Percentiles rank a stretch among this genome's conserved stretches.
Evolutionary conservation across 2,797 vertebrate genomes (phyloP).

Genomic region (Chelidonichthys spinosus): DNA sequence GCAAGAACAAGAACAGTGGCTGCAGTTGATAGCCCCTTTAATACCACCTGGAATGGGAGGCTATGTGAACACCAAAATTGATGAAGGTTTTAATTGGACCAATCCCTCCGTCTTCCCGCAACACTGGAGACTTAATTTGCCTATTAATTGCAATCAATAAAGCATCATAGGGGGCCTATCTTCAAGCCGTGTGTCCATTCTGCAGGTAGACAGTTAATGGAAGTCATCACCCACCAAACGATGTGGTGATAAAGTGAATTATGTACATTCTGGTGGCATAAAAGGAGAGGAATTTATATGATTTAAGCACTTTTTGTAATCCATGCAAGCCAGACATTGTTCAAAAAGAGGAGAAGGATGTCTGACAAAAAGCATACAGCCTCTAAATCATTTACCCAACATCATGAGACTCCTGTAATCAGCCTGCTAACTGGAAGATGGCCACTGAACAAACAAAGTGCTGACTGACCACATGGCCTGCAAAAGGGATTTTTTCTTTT

Average conservation of each 20-base stretch:
- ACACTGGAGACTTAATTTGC: slow-evolving; percentile 30
- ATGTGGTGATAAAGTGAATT: slow-evolving; percentile 13
- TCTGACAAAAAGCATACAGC: slow-evolving; percentile 20
- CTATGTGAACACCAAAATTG: slow-evolving; percentile 41
- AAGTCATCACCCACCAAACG: slow-evolving; percentile 4
- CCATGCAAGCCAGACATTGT: slow-evolving; percentile 30
- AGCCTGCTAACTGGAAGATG: background rate
- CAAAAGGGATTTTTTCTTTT: background rate
- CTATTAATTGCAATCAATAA: slow-evolving; percentile 58
- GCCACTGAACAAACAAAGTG: background rate
- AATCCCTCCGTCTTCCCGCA: slow-evolving; percentile 30
- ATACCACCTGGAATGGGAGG: slow-evolving; percentile 22
- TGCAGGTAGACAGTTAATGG: slow-evolving; percentile 8
- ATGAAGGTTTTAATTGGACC: slow-evolving; percentile 44
- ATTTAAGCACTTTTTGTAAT: slow-evolving; percentile 48
- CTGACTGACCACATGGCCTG: background rate
- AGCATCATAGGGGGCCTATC: slow-evolving; percentile 1
- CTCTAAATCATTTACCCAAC: slow-evolving; percentile 47
- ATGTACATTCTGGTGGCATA: background rate
- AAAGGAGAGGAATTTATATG: slow-evolving; percentile 19
- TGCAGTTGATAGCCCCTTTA: slow-evolving; percentile 30
- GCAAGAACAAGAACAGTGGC: slow-evolving; percentile 36
- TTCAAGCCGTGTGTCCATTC: slow-evolving; percentile 11
- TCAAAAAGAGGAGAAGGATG: slow-evolving; percentile 10
- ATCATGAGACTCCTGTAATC: slow-evolving; percentile 11